These are phyloP conservation scores for Alexandromys oeconomus DNA, from an alignment of 2,797 vertebrate genomes.

Conservation along the genomic window DNA sequence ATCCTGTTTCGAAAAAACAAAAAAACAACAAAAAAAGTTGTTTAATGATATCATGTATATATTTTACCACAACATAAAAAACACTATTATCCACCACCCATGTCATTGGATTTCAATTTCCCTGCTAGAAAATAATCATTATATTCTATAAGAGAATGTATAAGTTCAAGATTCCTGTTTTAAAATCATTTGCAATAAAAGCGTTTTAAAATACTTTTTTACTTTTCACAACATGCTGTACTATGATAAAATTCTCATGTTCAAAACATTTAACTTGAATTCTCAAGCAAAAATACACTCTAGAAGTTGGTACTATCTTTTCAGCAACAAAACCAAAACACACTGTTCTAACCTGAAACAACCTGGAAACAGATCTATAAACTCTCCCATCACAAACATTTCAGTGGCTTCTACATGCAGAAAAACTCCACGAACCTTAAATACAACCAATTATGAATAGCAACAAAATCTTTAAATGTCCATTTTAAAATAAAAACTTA, in stretches of 20 bases:
- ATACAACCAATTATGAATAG: slow-evolving; percentile 79
- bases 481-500: slow-evolving; percentile 78
- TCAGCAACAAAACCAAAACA: slow-evolving; percentile 70
- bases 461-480: slow-evolving; percentile 80
- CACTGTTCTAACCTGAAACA: slow-evolving; percentile 51
- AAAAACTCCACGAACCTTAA: slow-evolving; percentile 75
- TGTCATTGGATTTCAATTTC: slow-evolving; percentile 50
- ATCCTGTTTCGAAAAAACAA: neutral
- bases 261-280: slow-evolving; percentile 59
- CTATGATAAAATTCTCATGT: neutral
- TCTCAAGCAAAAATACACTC: slow-evolving; percentile 66
- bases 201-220: neutral
- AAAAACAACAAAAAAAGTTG: no score
- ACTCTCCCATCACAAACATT: slow-evolving; percentile 56
- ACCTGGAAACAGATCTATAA: slow-evolving; percentile 61
- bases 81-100: neutral
- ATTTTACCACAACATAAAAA: neutral
- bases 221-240: slow-evolving; percentile 12
- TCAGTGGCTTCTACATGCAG: slow-evolving; percentile 74
- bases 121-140: neutral
- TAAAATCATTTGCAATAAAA: slow-evolving; percentile 38
- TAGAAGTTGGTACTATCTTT: slow-evolving; percentile 74
- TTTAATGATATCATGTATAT: neutral
- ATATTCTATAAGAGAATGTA: neutral
- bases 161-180: neutral